Evolutionary conservation across 2,888 invertebrate genomes (phyloP), one percentile per base, ranked within the genome.

Genomic region (Apodemia mormo): DNA sequence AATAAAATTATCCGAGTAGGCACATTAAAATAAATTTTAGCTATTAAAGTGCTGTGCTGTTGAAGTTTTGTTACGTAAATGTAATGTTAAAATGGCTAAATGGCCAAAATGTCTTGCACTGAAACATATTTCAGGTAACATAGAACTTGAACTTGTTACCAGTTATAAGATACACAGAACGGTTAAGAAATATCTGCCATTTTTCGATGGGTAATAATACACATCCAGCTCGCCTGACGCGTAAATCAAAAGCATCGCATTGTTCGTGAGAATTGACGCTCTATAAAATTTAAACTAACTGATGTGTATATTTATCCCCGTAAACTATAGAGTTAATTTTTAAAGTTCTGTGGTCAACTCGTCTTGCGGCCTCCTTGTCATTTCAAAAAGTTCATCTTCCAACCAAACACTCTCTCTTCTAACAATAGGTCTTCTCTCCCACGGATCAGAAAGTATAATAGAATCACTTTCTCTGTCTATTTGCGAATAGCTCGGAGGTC

Each of bases 271-370:
- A 52, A 4, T 12, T 14, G 52, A 52, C 52, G 52, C n/a, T n/a
- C 1, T 52, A 52, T 2, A 52, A 52, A 52, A 52, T 4, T 52
- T n/a, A n/a, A 52, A 52, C 8, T 54, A 22, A 22, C 8, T 7
- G 54, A 54, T 54, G 22, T 54, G 54, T 1, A 54, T 54, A 54
- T 54, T 54, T 8, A 54, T 54, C 22, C n/a, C 54, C 8, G 54
- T 8, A 54, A 22, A 54, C 1, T 54, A 54, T 2, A 22, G 8
- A 54, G 6, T 22, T 9, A 54, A 33, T 8, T n/a, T 72, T 90
- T 93, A 97, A 87, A 97, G 94, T 94, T 97, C 97, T 80, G 97
- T 97, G 81, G 97, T 97, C 79, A 97, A 96, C 92, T 97, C 97
- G 88, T 97, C 97, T 90, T 97, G 97, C 67, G 97, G 97, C 80